Base-by-base conservation (phyloP, 1,140 invertebrate genomes). In the Eupristina koningsbergeri region DNA sequence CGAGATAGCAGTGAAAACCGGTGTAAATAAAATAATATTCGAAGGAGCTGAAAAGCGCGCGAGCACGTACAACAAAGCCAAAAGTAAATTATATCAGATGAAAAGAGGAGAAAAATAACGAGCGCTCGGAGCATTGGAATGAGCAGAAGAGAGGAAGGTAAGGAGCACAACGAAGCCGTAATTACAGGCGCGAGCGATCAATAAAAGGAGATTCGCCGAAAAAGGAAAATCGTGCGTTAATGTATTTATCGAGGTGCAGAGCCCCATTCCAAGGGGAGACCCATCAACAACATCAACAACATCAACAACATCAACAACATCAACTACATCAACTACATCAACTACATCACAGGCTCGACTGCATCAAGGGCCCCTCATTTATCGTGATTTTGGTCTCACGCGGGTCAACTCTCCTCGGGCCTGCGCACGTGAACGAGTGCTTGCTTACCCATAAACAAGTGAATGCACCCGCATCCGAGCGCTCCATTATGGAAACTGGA, bases 381-480 rank as follows among this genome's bases (percentile, higher is more conserved):
- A 76, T 58, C 71, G 58, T 75, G 63, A 76, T 76, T 75, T 69
- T 22, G 74, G 36, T 84, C 83, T 69, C 83, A 76, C 77, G 83
- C 78, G 80, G 71, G 47, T 71, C 63, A 69, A 15, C 45, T 73
- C 79, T 15, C 22, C 36, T 15, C 67, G 19, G 15, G 34, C 19
- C 34, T 39, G 71, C 41, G 22, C 80, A 73, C 80, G 80, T 69
- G 79, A 64, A 50, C 31, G 29, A 15, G 19, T 73, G 13, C 45
- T 3, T 11, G n/a, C n/a, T 3, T 11, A 34, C n/a, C 26, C 31
- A 76, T 64, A 67, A 78, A 50, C 58, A 80, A 79, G 81, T 88
- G 85, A 89, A 89, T 89, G 69, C 81, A 78, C 88, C 88, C 88
- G 88, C 88, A 89, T 89, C 78, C 79, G 64, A 81, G 78, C 76